Evolutionary conservation across 2,797 vertebrate genomes (phyloP), one percentile per base, ranked within the genome.

Genomic region (Fratercula arctica): DNA sequence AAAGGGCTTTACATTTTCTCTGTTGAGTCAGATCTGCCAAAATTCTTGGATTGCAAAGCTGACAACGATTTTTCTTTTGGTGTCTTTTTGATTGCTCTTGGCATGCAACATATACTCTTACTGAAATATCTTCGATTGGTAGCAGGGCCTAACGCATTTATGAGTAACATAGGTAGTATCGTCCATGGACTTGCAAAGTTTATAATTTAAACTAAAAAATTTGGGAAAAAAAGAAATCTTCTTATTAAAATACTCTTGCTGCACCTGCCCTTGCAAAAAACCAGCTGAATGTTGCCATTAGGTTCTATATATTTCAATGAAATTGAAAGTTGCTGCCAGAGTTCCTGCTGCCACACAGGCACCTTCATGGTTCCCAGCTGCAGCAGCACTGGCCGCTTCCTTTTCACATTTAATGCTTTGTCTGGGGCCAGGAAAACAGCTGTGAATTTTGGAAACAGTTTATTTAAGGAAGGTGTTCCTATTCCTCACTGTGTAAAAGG

Each of bases 181-280:
- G 2, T 29, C 48, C 35, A 39, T 41, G 10, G 24, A 39, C 18
- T 37, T 26, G 26, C 10, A 59, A 69, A 79, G 4, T 56, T 54
- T 77, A 54, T 61, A 0, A 59, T 43, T 76, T 74, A 84, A 83
- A 64, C 18, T 28, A 31, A 74, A 45, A 6, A 69, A 56, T 11
- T 8, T 1, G 2, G 1, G 2, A 13, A 29, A 74, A 72, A 64
- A 29, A 18, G 0, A 61, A 74, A 39, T 29, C 51, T 14, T 59
- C 33, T 15, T 28, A 64, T 46, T 72, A 25, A 86, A 87, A 53
- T 56, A 45, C 12, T 39, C 25, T 72, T 18, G 43, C 15, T 1
- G 5, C 31, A 53, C 23, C 11, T 74, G 48, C 33, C 7, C 77
- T 68, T 64, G 21, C 31, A 60, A 74, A 74, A 68, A 50, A 35